Evolutionary conservation across 2,797 vertebrate species (phyloP).

Genomic region (Myripristis murdjan): DNA sequence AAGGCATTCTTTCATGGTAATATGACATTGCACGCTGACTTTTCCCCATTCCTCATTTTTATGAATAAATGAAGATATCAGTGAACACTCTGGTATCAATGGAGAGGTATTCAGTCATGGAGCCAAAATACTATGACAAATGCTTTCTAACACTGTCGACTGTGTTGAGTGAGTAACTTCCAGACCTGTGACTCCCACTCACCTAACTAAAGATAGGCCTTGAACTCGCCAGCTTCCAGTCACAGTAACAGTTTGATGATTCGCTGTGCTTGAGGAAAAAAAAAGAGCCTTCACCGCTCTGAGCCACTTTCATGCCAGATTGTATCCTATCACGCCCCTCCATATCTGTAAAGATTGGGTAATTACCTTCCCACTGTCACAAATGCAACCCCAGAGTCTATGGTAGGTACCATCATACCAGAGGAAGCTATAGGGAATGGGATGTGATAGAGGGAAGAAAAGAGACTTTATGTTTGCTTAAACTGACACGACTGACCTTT

Average conservation of each 20-base stretch:
- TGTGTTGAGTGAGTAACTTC: constrained; percentile 36
- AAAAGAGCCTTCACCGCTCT: constrained; percentile 30
- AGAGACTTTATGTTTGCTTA: constrained; percentile 9
- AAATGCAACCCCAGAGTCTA: constrained; percentile 31
- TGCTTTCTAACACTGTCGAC: constrained; percentile 29
- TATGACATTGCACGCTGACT: too few species aligned
- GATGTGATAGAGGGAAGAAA: constrained; percentile 1
- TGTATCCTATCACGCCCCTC: constrained; percentile 58
- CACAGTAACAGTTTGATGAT: constrained; percentile 30
- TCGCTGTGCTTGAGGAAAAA: constrained; percentile 38
- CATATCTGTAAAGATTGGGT: constrained; percentile 66
- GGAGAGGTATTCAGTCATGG: constrained; percentile 21
- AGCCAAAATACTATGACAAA: constrained; percentile 42
- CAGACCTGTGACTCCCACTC: constrained; percentile 59
- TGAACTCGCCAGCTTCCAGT: constrained; percentile 30
- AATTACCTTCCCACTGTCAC: constrained; percentile 57
- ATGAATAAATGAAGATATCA: constrained; percentile 3
- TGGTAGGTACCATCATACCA: constrained; percentile 32
- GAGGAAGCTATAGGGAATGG: constrained; percentile 17
- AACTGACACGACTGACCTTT: constrained; percentile 23
- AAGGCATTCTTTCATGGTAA: too few species aligned
- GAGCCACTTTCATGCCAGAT: constrained; percentile 71
- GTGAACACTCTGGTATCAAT: constrained; percentile 27
- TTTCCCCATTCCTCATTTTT: neutral
- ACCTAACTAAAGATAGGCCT: constrained; percentile 47